A percentile compares a stretch with the other conserved stretches of the same genome.
Conservation (phyloP, 2,888 invertebrate genomes). For the Cheilosia vulpina region DNA sequence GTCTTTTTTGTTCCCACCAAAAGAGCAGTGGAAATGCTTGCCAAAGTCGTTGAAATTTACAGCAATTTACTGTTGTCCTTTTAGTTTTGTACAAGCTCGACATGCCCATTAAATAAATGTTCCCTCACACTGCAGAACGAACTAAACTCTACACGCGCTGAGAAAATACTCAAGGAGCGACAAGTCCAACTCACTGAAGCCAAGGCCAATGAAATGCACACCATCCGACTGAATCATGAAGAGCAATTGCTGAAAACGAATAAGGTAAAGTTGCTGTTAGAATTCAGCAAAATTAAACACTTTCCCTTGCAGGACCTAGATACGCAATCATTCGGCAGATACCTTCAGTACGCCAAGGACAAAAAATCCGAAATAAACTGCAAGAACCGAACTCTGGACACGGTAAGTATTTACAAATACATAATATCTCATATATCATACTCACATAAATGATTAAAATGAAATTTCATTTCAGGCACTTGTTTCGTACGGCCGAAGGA, state of each 20-base stretch:
- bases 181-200: slow-evolving; percentile 12
- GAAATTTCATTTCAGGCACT: slow-evolving; percentile 33
- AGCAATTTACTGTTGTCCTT: no score
- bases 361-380: slow-evolving; percentile 46
- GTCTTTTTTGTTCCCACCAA: no score
- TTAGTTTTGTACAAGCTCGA: neutral
- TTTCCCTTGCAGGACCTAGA: slow-evolving; percentile 20
- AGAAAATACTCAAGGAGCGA: neutral
- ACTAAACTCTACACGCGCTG: neutral
- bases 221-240: slow-evolving; percentile 27
- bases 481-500: slow-evolving; percentile 33
- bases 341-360: slow-evolving; percentile 46
- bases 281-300: neutral
- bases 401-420: slow-evolving; percentile 25
- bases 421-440: neutral
- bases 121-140: slow-evolving; percentile 14
- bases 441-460: neutral
- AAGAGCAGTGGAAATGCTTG: no score
- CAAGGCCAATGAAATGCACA: slow-evolving; percentile 6
- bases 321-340: slow-evolving; percentile 15
- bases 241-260: neutral
- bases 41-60: no score
- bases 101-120: neutral
- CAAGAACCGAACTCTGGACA: slow-evolving; percentile 50
- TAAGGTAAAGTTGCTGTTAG: neutral